phyloP scores from a whole-genome alignment of 2,888 invertebrate species.

The Operophtera brumata region DNA sequence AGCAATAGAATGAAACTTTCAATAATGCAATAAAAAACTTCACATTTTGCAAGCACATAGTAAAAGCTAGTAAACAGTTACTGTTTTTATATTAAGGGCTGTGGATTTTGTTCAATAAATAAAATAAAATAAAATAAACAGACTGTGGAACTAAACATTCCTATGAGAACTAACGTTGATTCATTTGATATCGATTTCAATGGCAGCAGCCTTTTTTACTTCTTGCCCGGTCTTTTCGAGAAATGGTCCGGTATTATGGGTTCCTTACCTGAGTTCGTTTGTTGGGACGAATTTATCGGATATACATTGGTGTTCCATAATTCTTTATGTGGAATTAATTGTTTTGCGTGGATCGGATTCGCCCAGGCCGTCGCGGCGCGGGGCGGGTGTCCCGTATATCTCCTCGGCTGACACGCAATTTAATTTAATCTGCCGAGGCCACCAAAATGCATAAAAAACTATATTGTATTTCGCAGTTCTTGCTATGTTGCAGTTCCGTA shows the following conservation, averaged over 20 bases:
- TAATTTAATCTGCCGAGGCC: constrained; percentile 38
- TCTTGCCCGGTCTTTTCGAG: neutral
- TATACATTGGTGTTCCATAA: constrained; percentile 64
- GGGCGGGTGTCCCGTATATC: constrained; percentile 56
- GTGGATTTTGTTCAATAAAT: too few species aligned
- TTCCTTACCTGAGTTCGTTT: constrained; percentile 35
- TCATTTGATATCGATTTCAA: too few species aligned
- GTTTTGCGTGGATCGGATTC: constrained; percentile 48
- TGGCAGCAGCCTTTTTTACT: too few species aligned
- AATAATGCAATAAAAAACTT: too few species aligned
- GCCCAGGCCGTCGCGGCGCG: constrained; percentile 43
- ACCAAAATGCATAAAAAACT: constrained; percentile 1
- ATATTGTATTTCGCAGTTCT: neutral
- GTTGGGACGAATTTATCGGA: constrained; percentile 55
- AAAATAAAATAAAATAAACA: too few species aligned
- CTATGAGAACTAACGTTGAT: too few species aligned
- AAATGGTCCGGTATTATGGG: constrained; percentile 4
- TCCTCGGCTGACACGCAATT: constrained; percentile 62
- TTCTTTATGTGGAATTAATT: constrained; percentile 71
- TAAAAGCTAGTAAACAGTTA: too few species aligned
- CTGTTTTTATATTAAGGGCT: too few species aligned
- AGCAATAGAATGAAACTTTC: too few species aligned
- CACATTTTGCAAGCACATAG: too few species aligned
- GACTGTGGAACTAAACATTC: too few species aligned
- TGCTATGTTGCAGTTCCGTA: too few species aligned